phyloP scores from a whole-genome alignment of 1,140 invertebrate genomes.

The Apis cerana region DNA sequence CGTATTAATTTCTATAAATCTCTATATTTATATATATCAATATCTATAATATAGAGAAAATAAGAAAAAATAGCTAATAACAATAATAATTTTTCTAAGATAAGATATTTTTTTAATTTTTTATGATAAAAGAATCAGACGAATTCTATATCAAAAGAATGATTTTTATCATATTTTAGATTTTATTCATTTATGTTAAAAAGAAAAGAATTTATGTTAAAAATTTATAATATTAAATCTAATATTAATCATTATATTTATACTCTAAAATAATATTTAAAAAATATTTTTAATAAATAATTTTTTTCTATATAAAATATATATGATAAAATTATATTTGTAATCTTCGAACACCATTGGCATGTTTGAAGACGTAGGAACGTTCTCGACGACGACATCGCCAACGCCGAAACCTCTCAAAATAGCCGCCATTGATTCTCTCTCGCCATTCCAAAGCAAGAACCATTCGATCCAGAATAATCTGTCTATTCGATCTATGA shows the following conservation, averaged over 20 bases:
- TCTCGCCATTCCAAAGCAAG: constrained; percentile 46
- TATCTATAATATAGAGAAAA: neutral
- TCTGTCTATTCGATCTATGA: constrained; percentile 21
- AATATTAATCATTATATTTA: too few species aligned
- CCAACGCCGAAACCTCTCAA: constrained; percentile 36
- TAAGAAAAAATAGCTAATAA: neutral
- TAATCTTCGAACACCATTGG: constrained; percentile 6
- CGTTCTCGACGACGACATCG: constrained; percentile 44
- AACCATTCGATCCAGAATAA: constrained; percentile 38
- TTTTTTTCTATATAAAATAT: neutral
- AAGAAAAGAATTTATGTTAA: neutral
- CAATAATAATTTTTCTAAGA: neutral
- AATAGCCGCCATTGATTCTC: constrained; percentile 57
- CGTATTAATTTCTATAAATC: too few species aligned
- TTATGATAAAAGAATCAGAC: neutral
- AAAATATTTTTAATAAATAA: neutral
- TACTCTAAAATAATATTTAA: too few species aligned
- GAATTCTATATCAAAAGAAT: neutral
- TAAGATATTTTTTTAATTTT: constrained; percentile 15
- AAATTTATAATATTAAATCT: neutral
- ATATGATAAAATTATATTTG: neutral
- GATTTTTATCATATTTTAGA: neutral
- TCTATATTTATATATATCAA: neutral
- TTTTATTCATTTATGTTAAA: too few species aligned
- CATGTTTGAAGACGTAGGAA: constrained; percentile 29